These are phyloP conservation scores for Mythimna impura DNA, from an alignment of 2,888 invertebrate genomes.

Conservation along the genomic window DNA sequence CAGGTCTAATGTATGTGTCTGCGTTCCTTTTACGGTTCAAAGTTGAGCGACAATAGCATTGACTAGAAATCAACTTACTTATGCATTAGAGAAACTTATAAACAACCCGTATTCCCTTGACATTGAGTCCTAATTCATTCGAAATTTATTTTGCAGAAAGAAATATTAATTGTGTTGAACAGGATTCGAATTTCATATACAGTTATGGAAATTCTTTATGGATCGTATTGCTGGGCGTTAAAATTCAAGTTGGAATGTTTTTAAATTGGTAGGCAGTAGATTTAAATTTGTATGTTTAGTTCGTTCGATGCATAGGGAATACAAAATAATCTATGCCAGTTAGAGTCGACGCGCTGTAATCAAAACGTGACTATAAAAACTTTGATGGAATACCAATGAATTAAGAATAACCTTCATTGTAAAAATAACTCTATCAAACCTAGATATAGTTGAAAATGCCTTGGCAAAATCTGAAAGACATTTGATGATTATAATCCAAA, in stretches of 20 bases:
- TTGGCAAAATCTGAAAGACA: conserved; percentile 15
- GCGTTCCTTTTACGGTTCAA: conserved; percentile 77
- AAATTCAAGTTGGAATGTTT: conserved; percentile 46
- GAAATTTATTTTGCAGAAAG: conserved; percentile 42
- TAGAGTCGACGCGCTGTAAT: conserved; percentile 59
- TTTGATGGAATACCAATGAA: conserved; percentile 74
- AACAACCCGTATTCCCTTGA: conserved; percentile 48
- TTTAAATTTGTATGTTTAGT: conserved; percentile 62
- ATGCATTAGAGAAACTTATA: conserved; percentile 36
- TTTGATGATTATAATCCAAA: conserved; percentile 46
- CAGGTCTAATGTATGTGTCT: conserved; percentile 57
- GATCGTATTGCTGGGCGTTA: conserved; percentile 35
- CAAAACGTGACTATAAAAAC: conserved; percentile 77
- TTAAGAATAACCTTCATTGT: conserved; percentile 52
- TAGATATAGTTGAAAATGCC: neutral
- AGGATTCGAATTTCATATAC: conserved; percentile 50
- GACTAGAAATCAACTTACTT: conserved; percentile 59
- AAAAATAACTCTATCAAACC: conserved; percentile 26
- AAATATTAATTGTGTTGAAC: conserved; percentile 57
- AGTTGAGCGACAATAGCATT: conserved; percentile 75
- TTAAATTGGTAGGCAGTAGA: conserved; percentile 37
- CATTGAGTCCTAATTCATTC: conserved; percentile 56
- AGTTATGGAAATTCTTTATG: neutral
- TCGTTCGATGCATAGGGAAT: conserved; percentile 77
- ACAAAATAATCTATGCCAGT: conserved; percentile 70